phyloP scores from a whole-genome alignment of 2,797 vertebrate species.

The Spea hammondii region DNA sequence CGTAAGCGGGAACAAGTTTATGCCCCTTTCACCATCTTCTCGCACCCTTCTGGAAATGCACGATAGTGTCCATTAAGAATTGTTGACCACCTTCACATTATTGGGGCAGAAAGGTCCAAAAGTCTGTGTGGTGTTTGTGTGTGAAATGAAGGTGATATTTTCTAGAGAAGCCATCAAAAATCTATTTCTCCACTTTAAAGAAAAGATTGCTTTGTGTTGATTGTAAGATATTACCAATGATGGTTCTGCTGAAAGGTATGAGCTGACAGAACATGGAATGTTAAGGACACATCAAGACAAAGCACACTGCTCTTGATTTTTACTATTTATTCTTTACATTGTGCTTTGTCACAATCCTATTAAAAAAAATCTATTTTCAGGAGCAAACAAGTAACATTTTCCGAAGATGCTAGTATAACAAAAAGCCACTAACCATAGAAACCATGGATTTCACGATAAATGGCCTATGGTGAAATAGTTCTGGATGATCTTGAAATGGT shows the following conservation, averaged over 20 bases:
- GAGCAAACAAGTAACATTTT: too few species aligned
- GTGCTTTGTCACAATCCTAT: background rate
- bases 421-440: too few species aligned
- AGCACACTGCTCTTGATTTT: background rate
- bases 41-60: background rate
- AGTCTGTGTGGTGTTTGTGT: constrained; percentile 11
- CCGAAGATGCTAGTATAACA: too few species aligned
- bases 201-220: constrained; percentile 35
- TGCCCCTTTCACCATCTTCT: background rate
- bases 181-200: constrained; percentile 18
- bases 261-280: background rate
- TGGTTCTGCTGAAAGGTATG: background rate
- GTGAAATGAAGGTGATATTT: constrained; percentile 36
- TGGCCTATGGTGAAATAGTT: too few species aligned
- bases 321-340: background rate
- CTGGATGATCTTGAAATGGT: too few species aligned
- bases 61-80: background rate
- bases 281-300: background rate
- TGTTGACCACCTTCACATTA: constrained; percentile 24
- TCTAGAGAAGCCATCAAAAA: constrained; percentile 29
- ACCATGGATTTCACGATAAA: too few species aligned
- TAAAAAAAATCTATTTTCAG: background rate
- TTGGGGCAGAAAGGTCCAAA: constrained; percentile 43
- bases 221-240: constrained; percentile 15
- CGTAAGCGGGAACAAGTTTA: background rate